phyloP scores from a whole-genome alignment of 2,113 vertebrate species.

The Saguinus midas region DNA sequence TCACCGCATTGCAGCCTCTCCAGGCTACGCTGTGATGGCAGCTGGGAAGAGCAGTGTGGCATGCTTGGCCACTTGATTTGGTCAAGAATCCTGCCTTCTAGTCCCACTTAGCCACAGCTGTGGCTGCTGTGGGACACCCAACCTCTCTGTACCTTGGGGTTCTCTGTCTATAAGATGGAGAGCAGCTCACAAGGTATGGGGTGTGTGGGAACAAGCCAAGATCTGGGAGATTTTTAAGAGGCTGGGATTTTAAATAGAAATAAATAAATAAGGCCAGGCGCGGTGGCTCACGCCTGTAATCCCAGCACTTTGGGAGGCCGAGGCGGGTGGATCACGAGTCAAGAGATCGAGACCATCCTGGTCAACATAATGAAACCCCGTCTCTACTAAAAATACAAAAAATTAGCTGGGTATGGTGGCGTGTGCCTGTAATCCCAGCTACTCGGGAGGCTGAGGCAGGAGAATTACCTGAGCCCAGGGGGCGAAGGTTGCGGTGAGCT shows the following conservation, averaged over 20 bases:
- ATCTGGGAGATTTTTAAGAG: not conserved
- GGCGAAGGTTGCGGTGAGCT: too few species aligned
- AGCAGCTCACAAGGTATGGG: not conserved
- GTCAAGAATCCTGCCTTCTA: not conserved
- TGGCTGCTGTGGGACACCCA: fast-evolving
- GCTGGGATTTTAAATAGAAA: not conserved
- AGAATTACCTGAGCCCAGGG: too few species aligned
- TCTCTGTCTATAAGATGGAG: not conserved
- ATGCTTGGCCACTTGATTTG: not conserved
- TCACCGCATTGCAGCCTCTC: not conserved
- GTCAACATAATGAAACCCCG: too few species aligned
- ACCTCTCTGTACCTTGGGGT: not conserved
- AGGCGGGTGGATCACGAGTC: too few species aligned
- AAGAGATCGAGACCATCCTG: too few species aligned
- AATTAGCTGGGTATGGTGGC: too few species aligned
- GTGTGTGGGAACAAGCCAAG: not conserved
- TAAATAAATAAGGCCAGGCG: not conserved
- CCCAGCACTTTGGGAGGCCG: too few species aligned
- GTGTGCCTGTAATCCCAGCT: too few species aligned
- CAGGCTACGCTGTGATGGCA: not conserved
- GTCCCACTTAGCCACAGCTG: not conserved
- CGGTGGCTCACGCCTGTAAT: too few species aligned
- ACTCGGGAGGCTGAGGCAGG: too few species aligned
- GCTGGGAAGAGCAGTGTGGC: not conserved
- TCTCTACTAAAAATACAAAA: too few species aligned